Evolutionary conservation across 2,888 invertebrate genomes (phyloP), one percentile per base, ranked within the genome.

Genomic region (Linnaemya vulpina): DNA sequence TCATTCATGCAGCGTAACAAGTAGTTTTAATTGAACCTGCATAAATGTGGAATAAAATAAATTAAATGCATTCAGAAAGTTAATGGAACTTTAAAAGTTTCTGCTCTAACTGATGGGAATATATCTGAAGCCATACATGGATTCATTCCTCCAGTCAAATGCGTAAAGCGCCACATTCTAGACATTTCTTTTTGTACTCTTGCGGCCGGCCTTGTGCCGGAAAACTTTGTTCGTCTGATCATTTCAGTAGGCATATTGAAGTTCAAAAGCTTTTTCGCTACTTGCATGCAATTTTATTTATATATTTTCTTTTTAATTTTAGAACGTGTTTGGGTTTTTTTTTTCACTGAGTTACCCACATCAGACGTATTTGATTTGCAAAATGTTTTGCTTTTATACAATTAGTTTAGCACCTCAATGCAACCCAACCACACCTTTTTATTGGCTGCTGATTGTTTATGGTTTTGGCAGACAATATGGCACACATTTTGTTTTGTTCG

Each of bases 381-480:
- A 58, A 68, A 22, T 35, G 43, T 71, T 63, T 71, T 70, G 7
- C 53, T 70, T 62, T 4, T 62, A 53, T 20, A 46, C 46, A 79
- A 49, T 73, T 40, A 46, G 55, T 65, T 79, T 73, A n/a, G 35
- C 43, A 71, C 55, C 55, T 79, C 8, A 65, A 65, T 76, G 46
- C 65, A 49, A 74, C n/a, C 38, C 51, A 74, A 74, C 74, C 82
- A 78, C 82, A 78, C 82, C 82, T 85, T 58, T 85, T 58, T 74
- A 67, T 70, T 63, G 49, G 67, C 46, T 55, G 68, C 38, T 74
- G 51, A 20, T 35, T 46, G 49, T 67, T 76, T 71, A 38, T 46
- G 43, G 65, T 46, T 30, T 68, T 85, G 82, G 78, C 85, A 82
- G 85, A 85, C 85, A 74, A 58, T 60, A 43, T 71, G 78, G 82